A percentile compares a stretch with the other conserved stretches of the same genome.
Evolutionary conservation across 2,888 invertebrate species (phyloP).

Genomic region (Amphimallon solstitiale): DNA sequence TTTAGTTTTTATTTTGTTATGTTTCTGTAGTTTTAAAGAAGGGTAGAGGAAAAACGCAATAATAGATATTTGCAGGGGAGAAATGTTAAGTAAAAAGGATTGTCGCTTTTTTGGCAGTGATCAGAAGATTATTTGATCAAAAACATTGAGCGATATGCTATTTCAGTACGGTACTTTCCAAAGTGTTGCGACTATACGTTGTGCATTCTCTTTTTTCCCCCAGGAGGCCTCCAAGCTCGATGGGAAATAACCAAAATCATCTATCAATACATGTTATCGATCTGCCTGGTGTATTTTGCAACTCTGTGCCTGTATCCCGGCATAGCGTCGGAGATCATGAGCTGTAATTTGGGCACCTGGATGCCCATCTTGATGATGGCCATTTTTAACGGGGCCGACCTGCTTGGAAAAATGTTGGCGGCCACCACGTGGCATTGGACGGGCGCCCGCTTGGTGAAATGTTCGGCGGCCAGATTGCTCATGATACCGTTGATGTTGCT

Average conservation of each 20-base stretch:
- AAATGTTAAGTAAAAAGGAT: no score
- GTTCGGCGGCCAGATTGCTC: slow-evolving; percentile 75
- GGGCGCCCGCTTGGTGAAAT: slow-evolving; percentile 76
- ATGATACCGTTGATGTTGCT: slow-evolving; percentile 84
- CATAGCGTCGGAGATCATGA: slow-evolving; percentile 87
- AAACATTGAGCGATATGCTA: no score
- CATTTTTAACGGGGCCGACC: slow-evolving; percentile 86
- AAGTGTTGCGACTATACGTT: not conserved
- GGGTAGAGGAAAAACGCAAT: no score
- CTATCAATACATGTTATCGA: slow-evolving; percentile 91
- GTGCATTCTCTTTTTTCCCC: slow-evolving; percentile 44
- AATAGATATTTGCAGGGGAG: no score
- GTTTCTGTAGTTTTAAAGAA: no score
- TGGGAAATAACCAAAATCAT: slow-evolving; percentile 85
- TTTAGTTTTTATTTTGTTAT: no score
- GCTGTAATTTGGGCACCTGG: slow-evolving; percentile 85
- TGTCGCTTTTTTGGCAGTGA: not conserved
- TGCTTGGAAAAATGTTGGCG: slow-evolving; percentile 84
- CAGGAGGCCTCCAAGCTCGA: slow-evolving; percentile 77
- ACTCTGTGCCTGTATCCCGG: slow-evolving; percentile 92
- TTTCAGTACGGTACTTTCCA: no score
- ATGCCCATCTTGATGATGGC: slow-evolving; percentile 94
- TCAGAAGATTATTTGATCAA: no score
- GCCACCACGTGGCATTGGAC: slow-evolving; percentile 87
- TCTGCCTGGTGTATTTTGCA: slow-evolving; percentile 88